Percentiles rank a stretch among this genome's conserved stretches.
Conservation (phyloP, 2,797 vertebrate species). For the Cryptoprocta ferox region DNA sequence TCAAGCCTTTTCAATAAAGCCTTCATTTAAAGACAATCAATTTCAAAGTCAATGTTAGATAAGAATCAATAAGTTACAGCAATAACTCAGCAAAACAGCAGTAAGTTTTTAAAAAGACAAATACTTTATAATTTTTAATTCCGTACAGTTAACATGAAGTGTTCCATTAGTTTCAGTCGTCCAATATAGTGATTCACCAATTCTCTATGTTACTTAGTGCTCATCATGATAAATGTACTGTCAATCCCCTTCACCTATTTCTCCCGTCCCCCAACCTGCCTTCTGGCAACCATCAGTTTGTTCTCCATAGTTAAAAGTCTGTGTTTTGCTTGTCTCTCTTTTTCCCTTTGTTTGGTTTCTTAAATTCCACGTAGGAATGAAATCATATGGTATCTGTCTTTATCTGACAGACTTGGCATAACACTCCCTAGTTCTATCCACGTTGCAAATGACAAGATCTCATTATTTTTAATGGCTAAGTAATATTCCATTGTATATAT, state of each 20-base stretch:
- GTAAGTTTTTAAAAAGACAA: neutral
- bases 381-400: neutral
- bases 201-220: neutral
- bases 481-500: neutral
- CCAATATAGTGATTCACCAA: neutral
- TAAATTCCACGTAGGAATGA: neutral
- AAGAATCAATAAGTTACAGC: neutral
- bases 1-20: slow-evolving; percentile 94
- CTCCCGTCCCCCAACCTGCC: neutral
- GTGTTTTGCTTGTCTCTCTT: neutral
- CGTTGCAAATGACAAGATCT: neutral
- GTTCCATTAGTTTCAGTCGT: neutral
- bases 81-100: neutral
- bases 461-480: neutral
- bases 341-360: neutral
- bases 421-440: neutral
- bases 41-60: slow-evolving; percentile 53
- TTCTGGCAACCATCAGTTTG: neutral
- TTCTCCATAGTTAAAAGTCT: neutral
- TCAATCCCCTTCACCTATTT: neutral
- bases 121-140: neutral
- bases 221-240: neutral
- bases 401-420: neutral
- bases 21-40: slow-evolving; percentile 84
- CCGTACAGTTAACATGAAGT: neutral